Evolutionary conservation across 2,113 vertebrate species (phyloP).

Genomic region (Sebastes schlegelii): DNA sequence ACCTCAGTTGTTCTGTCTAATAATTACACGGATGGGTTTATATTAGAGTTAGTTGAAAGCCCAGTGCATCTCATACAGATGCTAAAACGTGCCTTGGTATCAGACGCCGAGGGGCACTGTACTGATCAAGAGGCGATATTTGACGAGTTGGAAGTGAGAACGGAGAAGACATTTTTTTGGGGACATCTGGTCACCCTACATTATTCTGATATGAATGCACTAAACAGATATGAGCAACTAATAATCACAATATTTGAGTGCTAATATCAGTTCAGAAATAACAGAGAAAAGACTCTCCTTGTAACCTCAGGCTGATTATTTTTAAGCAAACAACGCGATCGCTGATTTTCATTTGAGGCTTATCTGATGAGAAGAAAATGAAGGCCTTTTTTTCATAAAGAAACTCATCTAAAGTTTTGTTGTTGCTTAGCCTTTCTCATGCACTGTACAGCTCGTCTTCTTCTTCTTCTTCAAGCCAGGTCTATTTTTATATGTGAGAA

Average conservation of each 20-base stretch:
- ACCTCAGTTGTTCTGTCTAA: too few relatives aligned
- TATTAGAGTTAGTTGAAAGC: too few relatives aligned
- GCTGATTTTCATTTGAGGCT: not conserved
- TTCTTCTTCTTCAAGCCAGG: not conserved
- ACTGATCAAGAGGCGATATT: too few relatives aligned
- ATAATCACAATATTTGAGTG: not conserved
- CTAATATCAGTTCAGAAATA: not conserved
- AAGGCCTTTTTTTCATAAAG: not conserved
- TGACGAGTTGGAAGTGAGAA: too few relatives aligned
- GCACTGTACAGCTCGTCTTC: not conserved
- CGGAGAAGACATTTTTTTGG: too few relatives aligned
- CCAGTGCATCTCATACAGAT: too few relatives aligned
- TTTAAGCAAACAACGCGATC: not conserved
- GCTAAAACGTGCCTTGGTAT: too few relatives aligned
- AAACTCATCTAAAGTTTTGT: not conserved
- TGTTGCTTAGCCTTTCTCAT: not conserved
- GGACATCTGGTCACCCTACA: too few relatives aligned
- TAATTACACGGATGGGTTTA: too few relatives aligned
- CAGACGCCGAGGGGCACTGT: too few relatives aligned
- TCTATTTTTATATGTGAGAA: conserved; percentile 44
- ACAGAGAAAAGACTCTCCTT: not conserved
- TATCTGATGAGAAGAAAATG: not conserved
- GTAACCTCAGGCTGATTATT: not conserved
- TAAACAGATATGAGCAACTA: not conserved
- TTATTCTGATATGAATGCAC: too few relatives aligned